Percentiles rank a stretch among this genome's conserved stretches.
Evolutionary conservation across 2,888 invertebrate genomes (phyloP).

Genomic region (Phymatocera aterrima): DNA sequence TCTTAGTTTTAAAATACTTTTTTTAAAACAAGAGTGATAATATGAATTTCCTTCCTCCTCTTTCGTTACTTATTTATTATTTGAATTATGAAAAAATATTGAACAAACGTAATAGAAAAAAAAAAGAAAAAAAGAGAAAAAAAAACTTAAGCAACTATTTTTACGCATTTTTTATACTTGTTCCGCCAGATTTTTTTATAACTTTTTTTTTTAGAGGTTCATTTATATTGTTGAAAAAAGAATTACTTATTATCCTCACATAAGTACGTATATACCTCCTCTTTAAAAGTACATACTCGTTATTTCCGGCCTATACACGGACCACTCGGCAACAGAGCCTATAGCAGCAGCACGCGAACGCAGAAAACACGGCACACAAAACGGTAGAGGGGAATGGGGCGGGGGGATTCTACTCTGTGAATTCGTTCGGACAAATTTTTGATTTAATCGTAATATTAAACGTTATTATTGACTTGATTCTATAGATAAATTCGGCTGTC

Average conservation of each 20-base stretch:
- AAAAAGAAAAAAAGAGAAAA: no score
- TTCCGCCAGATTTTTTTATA: background rate
- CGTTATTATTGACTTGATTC: constrained; percentile 19
- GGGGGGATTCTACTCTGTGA: constrained; percentile 15
- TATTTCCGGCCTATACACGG: constrained; percentile 62
- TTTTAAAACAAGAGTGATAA: background rate
- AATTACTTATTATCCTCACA: background rate
- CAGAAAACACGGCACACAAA: constrained; percentile 48
- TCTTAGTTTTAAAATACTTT: constrained; percentile 28
- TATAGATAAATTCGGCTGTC: background rate
- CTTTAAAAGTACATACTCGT: constrained; percentile 45
- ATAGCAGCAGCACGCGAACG: constrained; percentile 43
- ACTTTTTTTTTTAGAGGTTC: background rate
- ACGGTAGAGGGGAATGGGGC: no score
- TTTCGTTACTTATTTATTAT: background rate
- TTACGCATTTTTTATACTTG: background rate
- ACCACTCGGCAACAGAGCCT: constrained; percentile 61
- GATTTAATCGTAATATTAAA: constrained; percentile 34
- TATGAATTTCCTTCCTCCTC: background rate
- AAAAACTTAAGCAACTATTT: no score
- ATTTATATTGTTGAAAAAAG: background rate
- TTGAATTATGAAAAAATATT: no score
- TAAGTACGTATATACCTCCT: constrained; percentile 28
- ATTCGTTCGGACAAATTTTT: background rate
- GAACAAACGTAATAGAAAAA: no score